Evolutionary conservation across 2,888 invertebrate species (phyloP), one percentile per base, ranked within the genome.

Genomic region (Thymelicus acteon): DNA sequence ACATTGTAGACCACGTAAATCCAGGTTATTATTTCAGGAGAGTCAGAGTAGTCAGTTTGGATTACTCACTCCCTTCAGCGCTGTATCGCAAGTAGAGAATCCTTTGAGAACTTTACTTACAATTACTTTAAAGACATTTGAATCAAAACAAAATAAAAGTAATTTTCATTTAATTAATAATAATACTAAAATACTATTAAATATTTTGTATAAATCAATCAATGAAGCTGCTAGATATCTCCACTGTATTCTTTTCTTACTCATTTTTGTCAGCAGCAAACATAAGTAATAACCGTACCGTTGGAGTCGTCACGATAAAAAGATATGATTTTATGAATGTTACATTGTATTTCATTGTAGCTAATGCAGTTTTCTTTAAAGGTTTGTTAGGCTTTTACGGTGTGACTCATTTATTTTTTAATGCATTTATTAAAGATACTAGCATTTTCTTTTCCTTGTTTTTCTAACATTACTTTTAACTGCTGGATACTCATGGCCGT

Each of bases 81-180:
- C 31, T 31, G 31, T 31, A 31, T 31, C 31, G 31, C 31, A 31
- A 3, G 3, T 31, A 31, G 4, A 31, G 31, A 31, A 2, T 31
- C 3, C 31, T 31, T 31, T 31, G 31, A 31, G 31, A 31, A 5
- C 2, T 2, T 31, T 31, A 19, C 19, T 44, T 44, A 44, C 3
- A 44, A 7, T 44, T 8, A 44, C 4, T 40, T 12, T 2, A 44
- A 31, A 2, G 44, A 44, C 3, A 24, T 57, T 6, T 40, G 10
- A 66, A 60, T 52, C 31, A 24, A 69, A 67, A 60, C 58, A 15
- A 72, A 72, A 69, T 47, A 65, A 31, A 40, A 10, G 64, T 69
- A 64, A 6, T 60, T 70, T 60, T 58, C 60, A 47, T 70, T 70
- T 70, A 64, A 63, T 70, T 44, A 69, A 57, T 44, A 69, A 57